Conservation (phyloP, 1,140 invertebrate genomes). For the Macrobrachium rosenbergii region DNA sequence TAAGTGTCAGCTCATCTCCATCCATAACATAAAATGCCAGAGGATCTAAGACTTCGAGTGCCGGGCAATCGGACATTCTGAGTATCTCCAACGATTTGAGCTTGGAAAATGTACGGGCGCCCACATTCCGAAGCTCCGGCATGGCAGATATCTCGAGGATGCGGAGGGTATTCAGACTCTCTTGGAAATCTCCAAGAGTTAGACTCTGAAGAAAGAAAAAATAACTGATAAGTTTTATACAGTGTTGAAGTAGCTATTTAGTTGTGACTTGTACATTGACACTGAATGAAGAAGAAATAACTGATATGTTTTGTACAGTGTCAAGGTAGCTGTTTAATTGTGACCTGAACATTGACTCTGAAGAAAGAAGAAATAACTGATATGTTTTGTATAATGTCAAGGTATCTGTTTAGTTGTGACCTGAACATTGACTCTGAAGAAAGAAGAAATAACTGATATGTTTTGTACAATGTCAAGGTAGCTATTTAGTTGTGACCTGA, state of each 20-base stretch:
- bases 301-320: too few species aligned
- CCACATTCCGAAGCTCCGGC: constrained; percentile 31
- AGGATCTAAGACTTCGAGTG: constrained; percentile 19
- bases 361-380: too few species aligned
- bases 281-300: too few species aligned
- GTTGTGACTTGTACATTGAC: neutral
- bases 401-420: too few species aligned
- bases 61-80: constrained; percentile 37
- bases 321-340: too few species aligned
- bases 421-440: too few species aligned
- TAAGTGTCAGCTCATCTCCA: constrained; percentile 17
- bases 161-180: neutral
- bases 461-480: too few species aligned
- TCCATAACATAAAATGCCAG: constrained; percentile 21
- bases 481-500: too few species aligned
- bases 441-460: too few species aligned
- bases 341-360: too few species aligned
- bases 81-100: constrained; percentile 20
- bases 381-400: too few species aligned
- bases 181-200: constrained; percentile 30
- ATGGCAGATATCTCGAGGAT: constrained; percentile 37
- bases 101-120: constrained; percentile 31
- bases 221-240: neutral
- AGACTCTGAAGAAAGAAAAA: constrained; percentile 9
- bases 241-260: too few species aligned